phyloP scores from a whole-genome alignment of 2,113 vertebrate species.

The Barbus barbus region DNA sequence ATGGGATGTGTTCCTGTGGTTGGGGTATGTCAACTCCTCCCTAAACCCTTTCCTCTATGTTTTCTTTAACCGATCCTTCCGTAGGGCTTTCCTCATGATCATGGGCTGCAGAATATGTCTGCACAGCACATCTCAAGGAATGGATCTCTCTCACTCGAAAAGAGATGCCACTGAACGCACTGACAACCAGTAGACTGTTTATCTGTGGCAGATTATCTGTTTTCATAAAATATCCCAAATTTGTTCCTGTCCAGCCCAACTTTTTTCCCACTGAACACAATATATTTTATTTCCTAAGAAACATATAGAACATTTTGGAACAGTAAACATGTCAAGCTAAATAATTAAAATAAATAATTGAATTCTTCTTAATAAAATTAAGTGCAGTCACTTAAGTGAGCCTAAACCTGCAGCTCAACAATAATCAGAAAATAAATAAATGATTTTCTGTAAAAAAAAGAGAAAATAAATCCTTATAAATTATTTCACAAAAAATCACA shows the following conservation, averaged over 20 bases:
- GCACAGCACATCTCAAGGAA: slow-evolving; percentile 65
- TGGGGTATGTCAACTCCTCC: slow-evolving; percentile 80
- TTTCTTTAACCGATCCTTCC: slow-evolving; percentile 78
- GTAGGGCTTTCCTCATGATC: slow-evolving; percentile 77
- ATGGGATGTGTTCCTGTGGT: slow-evolving; percentile 79
- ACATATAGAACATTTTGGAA: no score
- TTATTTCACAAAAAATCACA: no score
- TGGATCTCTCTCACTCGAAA: slow-evolving; percentile 73
- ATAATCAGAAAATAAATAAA: no score
- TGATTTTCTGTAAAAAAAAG: no score
- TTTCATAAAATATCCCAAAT: neutral
- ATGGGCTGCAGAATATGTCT: slow-evolving; percentile 76
- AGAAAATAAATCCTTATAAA: no score
- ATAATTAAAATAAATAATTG: no score
- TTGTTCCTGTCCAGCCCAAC: neutral
- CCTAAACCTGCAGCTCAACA: no score
- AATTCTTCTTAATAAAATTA: no score
- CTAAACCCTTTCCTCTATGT: slow-evolving; percentile 80
- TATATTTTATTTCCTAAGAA: no score
- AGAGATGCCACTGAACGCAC: slow-evolving; percentile 63
- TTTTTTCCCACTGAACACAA: no score
- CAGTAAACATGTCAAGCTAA: no score
- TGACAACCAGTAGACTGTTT: slow-evolving; percentile 55
- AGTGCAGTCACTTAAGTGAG: no score
- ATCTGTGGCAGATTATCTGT: neutral